Evolutionary conservation across 2,888 invertebrate genomes (phyloP).

Genomic region (Ecdyonurus torrentis): DNA sequence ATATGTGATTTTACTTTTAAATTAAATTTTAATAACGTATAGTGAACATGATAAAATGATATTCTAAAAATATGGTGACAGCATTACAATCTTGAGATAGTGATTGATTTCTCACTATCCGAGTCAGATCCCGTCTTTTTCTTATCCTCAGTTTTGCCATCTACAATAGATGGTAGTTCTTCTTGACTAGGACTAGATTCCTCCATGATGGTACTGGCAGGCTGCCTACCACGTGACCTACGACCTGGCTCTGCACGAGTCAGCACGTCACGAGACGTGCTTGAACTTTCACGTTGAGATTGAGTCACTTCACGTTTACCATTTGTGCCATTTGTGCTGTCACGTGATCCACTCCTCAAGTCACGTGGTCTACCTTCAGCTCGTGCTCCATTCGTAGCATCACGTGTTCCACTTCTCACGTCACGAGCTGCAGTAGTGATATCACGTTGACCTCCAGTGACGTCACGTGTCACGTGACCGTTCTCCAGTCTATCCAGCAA

Average conservation of each 20-base stretch:
- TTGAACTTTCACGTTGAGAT: neutral
- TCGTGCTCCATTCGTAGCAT: too few species aligned
- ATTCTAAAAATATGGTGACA: neutral
- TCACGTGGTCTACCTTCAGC: too few species aligned
- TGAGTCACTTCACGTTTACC: too few species aligned
- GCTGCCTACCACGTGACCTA: neutral
- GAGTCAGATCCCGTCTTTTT: neutral
- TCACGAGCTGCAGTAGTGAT: slow-evolving; percentile 20
- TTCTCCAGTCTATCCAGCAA: neutral
- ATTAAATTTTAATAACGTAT: too few species aligned
- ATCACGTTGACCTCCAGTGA: slow-evolving; percentile 17
- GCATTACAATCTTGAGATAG: neutral
- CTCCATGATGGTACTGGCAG: too few species aligned
- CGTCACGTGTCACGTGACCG: slow-evolving; percentile 15
- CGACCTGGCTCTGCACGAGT: neutral
- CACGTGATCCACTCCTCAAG: too few species aligned
- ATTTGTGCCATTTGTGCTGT: too few species aligned
- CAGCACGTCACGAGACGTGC: neutral
- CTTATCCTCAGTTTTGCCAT: too few species aligned
- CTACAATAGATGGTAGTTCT: neutral
- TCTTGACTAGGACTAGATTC: neutral
- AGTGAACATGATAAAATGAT: too few species aligned
- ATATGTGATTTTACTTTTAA: too few species aligned
- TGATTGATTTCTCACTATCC: neutral
- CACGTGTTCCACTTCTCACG: slow-evolving; percentile 16